Evolutionary conservation across 2,888 invertebrate genomes (phyloP).

Genomic region (Drosophila paracracens): DNA sequence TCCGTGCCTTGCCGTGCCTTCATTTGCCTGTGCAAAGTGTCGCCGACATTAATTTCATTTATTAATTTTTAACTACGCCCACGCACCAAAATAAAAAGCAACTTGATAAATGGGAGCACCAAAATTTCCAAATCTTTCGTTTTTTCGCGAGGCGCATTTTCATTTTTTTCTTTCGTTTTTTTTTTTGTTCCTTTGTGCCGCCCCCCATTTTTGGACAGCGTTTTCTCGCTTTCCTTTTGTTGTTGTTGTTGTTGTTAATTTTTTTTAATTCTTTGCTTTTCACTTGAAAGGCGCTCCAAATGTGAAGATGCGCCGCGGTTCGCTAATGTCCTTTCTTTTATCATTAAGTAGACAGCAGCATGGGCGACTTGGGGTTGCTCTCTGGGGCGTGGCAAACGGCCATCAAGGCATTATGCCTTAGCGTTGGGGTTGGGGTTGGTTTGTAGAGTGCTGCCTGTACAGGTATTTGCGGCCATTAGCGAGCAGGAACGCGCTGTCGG

Average conservation of each 20-base stretch:
- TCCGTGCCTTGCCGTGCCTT: constrained; percentile 9
- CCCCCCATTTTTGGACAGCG: constrained; percentile 36
- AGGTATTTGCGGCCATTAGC: constrained; percentile 76
- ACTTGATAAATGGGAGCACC: constrained; percentile 75
- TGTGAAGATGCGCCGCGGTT: constrained; percentile 75
- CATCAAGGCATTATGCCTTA: constrained; percentile 37
- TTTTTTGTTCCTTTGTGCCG: constrained; percentile 47
- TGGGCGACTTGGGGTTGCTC: constrained; percentile 66
- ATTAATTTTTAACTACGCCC: constrained; percentile 83
- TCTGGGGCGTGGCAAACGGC: constrained; percentile 64
- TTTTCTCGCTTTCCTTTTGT: constrained; percentile 41
- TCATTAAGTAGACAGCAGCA: constrained; percentile 78
- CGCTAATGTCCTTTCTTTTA: constrained; percentile 81
- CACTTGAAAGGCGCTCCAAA: constrained; percentile 79
- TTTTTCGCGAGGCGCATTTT: constrained; percentile 73
- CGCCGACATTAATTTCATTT: constrained; percentile 83
- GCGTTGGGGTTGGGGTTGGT: constrained; percentile 7
- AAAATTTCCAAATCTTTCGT: constrained; percentile 68
- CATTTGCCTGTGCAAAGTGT: constrained; percentile 68
- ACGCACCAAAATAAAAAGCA: constrained; percentile 79
- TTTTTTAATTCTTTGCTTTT: constrained; percentile 80
- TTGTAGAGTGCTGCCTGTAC: constrained; percentile 30
- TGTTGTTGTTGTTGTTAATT: constrained; percentile 67
- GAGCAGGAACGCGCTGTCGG: constrained; percentile 59
- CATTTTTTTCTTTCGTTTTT: constrained; percentile 35